Evolutionary conservation across 2,888 invertebrate genomes (phyloP).

Genomic region (Platycheirus albimanus): DNA sequence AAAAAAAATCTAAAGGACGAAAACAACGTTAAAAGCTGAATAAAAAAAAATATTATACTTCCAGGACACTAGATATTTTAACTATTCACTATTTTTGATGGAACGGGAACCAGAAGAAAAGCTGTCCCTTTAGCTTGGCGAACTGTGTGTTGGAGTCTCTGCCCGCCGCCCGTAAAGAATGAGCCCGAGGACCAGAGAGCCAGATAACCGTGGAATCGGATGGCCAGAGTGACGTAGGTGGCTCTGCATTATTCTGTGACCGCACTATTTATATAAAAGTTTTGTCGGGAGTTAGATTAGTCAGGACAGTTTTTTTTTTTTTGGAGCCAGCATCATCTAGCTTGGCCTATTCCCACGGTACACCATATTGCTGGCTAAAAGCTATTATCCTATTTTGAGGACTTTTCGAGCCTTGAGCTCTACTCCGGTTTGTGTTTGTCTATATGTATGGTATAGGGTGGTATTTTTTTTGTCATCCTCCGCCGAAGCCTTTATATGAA

Average conservation of each 20-base stretch:
- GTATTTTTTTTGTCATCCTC: slow-evolving; percentile 51
- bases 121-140: slow-evolving; percentile 1
- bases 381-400: slow-evolving; percentile 68
- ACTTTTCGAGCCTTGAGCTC: slow-evolving; percentile 62
- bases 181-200: slow-evolving; percentile 37
- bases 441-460: slow-evolving; percentile 3
- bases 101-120: slow-evolving; percentile 1
- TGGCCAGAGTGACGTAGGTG: slow-evolving; percentile 51
- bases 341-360: slow-evolving; percentile 34
- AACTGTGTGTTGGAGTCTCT: too few relatives aligned
- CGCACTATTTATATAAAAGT: slow-evolving; percentile 71
- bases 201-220: slow-evolving; percentile 40
- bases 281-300: slow-evolving; percentile 59
- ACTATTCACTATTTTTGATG: slow-evolving; percentile 23
- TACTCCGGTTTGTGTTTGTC: slow-evolving; percentile 1
- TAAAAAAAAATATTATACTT: not conserved
- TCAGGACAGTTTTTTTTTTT: slow-evolving; percentile 41
- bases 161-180: not conserved
- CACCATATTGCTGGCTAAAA: slow-evolving; percentile 68
- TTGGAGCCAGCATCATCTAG: slow-evolving; percentile 12
- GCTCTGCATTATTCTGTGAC: slow-evolving; percentile 65
- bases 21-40: slow-evolving; percentile 11
- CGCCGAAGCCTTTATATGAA: slow-evolving; percentile 36
- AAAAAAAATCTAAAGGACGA: not conserved
- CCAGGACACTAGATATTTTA: slow-evolving; percentile 30